These are phyloP conservation scores for Meriones psammophilus DNA, from an alignment of 2,797 vertebrate species.

Conservation along the genomic window DNA sequence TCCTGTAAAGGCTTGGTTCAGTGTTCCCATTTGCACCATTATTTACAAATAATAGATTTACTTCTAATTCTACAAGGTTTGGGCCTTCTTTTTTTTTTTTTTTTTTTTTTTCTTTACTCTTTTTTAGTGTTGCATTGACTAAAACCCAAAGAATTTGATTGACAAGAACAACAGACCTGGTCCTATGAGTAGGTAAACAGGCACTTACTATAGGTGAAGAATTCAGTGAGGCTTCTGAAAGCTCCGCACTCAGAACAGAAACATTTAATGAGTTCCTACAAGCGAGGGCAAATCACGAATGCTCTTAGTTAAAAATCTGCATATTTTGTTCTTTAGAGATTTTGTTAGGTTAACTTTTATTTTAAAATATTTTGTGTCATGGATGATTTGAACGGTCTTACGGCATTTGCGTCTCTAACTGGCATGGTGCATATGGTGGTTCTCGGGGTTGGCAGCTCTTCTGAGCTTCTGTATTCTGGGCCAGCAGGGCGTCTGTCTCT, in stretches of 20 bases:
- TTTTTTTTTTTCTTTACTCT: not conserved
- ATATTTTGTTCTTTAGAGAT: not conserved
- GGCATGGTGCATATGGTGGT: not conserved
- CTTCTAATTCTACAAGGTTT: not conserved
- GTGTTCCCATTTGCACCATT: not conserved
- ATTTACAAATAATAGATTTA: not conserved
- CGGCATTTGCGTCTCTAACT: not conserved
- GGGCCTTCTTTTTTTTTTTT: not conserved
- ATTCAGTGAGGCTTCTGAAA: not conserved
- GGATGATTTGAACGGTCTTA: not conserved
- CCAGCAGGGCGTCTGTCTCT: not conserved
- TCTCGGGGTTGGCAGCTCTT: not conserved
- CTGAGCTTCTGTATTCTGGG: not conserved
- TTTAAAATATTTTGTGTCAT: not conserved
- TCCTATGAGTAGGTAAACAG: not conserved
- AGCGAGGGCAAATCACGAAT: not conserved
- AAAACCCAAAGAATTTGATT: not conserved
- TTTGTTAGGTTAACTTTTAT: constrained; percentile 38
- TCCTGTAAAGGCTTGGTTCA: not conserved
- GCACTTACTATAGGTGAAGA: not conserved
- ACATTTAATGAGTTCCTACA: not conserved
- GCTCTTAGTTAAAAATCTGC: not conserved
- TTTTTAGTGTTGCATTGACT: not conserved
- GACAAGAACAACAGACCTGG: not conserved
- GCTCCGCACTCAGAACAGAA: not conserved